These are phyloP conservation scores for Myotis vivesi DNA, from an alignment of 2,797 vertebrate species.

Conservation along the genomic window DNA sequence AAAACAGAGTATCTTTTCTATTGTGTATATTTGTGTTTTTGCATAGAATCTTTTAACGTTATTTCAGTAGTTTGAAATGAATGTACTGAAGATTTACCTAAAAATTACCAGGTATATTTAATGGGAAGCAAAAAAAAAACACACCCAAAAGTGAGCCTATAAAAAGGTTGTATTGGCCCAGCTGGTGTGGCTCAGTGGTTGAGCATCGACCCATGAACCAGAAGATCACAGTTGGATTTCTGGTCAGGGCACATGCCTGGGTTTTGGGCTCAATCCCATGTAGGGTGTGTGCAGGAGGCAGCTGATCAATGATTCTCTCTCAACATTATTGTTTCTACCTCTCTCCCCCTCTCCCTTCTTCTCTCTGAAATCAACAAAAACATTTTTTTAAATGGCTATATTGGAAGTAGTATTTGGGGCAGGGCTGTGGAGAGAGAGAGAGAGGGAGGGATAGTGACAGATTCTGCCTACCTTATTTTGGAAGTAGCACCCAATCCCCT, in stretches of 20 bases:
- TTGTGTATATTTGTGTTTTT: not conserved
- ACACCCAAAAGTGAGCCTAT: accelerated
- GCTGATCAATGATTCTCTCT: too few species aligned
- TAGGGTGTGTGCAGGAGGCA: too few species aligned
- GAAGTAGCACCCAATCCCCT: not conserved
- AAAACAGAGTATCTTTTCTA: not conserved
- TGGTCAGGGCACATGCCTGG: too few species aligned
- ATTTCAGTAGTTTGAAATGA: not conserved
- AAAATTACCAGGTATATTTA: not conserved
- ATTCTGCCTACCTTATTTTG: not conserved
- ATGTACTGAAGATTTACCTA: not conserved
- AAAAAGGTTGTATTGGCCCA: not conserved
- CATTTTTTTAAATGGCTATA: not conserved
- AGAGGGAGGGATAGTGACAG: too few species aligned
- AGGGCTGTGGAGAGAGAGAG: not conserved
- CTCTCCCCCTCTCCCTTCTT: too few species aligned
- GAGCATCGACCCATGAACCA: too few species aligned
- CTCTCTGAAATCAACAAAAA: too few species aligned
- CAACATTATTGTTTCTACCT: too few species aligned
- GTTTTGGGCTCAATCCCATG: too few species aligned
- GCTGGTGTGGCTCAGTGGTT: too few species aligned
- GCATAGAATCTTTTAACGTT: not conserved
- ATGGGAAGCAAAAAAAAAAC: not conserved
- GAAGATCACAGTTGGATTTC: too few species aligned
- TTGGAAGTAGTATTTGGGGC: not conserved